These are phyloP conservation scores for Asbolus verrucosus DNA, from an alignment of 1,140 invertebrate species.

Conservation along the genomic window DNA sequence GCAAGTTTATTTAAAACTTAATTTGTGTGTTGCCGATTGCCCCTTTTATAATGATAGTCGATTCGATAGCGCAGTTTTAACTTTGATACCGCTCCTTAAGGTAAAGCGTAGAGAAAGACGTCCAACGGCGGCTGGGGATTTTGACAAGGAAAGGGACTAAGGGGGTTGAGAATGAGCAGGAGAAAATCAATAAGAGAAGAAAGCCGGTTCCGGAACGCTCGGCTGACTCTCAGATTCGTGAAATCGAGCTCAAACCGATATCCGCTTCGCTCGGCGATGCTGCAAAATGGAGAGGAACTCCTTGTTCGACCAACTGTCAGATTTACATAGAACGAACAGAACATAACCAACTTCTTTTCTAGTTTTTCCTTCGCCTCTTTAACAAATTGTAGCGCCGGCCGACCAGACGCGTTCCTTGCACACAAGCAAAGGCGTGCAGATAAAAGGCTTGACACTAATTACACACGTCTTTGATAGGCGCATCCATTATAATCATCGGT, in stretches of 20 bases:
- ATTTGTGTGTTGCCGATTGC: slow-evolving; percentile 6
- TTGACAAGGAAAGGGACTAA: slow-evolving; percentile 46
- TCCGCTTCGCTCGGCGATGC: slow-evolving; percentile 61
- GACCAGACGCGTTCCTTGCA: too few species aligned
- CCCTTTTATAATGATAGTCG: slow-evolving; percentile 10
- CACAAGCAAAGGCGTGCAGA: too few species aligned
- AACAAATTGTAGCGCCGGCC: too few species aligned
- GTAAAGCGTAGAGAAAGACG: slow-evolving; percentile 42
- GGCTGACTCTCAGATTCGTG: slow-evolving; percentile 66
- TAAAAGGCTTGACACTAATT: too few species aligned
- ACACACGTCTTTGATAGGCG: too few species aligned
- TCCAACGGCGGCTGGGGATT: slow-evolving; percentile 42
- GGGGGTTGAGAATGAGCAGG: slow-evolving; percentile 52
- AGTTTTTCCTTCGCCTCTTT: too few species aligned
- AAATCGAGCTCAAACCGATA: slow-evolving; percentile 65
- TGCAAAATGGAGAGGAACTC: slow-evolving; percentile 62
- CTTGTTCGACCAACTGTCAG: slow-evolving; percentile 56
- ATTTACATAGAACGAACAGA: slow-evolving; percentile 56
- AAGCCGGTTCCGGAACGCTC: slow-evolving; percentile 66
- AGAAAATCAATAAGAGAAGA: slow-evolving; percentile 67
- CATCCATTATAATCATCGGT: too few species aligned
- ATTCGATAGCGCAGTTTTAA: slow-evolving; percentile 32
- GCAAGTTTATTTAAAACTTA: too few species aligned
- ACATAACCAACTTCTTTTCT: slow-evolving; percentile 3
- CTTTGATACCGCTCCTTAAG: slow-evolving; percentile 32